These are phyloP conservation scores for Falco cherrug DNA, from an alignment of 2,797 vertebrate genomes.

Conservation along the genomic window DNA sequence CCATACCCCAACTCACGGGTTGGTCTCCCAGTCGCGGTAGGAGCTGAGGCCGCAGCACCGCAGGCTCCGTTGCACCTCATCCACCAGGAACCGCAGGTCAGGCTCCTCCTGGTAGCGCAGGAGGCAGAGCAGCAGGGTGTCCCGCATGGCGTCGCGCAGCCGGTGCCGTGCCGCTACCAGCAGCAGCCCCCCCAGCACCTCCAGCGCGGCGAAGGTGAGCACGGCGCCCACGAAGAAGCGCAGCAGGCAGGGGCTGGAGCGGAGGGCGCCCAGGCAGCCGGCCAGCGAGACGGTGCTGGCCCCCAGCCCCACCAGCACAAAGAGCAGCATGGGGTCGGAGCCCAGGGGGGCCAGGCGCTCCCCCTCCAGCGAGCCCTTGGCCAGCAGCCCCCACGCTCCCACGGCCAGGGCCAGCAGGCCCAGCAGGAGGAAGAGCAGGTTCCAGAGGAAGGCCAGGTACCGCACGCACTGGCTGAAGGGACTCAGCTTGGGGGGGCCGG, in stretches of 20 bases:
- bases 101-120: constrained; percentile 86
- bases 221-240: constrained; percentile 76
- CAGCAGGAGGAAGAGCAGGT: constrained; percentile 83
- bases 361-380: constrained; percentile 81
- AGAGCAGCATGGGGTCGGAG: constrained; percentile 86
- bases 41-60: constrained; percentile 87
- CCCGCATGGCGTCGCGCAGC: constrained; percentile 76
- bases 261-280: constrained; percentile 84
- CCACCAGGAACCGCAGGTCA: constrained; percentile 88
- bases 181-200: constrained; percentile 80
- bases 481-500: neutral
- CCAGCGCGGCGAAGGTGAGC: constrained; percentile 71
- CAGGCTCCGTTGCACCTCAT: constrained; percentile 87
- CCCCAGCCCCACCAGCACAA: constrained; percentile 77
- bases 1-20: constrained; percentile 79
- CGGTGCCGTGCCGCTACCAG: constrained; percentile 74
- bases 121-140: constrained; percentile 80
- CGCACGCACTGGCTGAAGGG: constrained; percentile 77
- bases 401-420: constrained; percentile 79
- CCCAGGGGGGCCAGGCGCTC: constrained; percentile 76
- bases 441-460: constrained; percentile 81
- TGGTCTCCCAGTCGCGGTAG: constrained; percentile 90
- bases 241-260: constrained; percentile 85
- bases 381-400: constrained; percentile 89
- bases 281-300: constrained; percentile 80